phyloP scores from a whole-genome alignment of 92 coral and sea anemone genomes.

The Epizoanthus fatuus region DNA sequence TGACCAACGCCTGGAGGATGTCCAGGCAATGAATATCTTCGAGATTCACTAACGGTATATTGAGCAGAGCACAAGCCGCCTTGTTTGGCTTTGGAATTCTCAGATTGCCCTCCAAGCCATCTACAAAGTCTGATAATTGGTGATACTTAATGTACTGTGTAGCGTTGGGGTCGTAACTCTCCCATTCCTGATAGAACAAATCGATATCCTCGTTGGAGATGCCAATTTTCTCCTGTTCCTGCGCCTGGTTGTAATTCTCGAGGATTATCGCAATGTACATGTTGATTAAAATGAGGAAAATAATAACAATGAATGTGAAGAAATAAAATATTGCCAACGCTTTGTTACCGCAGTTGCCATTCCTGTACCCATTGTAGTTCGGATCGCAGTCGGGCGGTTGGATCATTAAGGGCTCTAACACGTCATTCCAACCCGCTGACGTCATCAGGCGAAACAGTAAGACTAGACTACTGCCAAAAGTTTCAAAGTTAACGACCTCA shows the following conservation, averaged over 20 bases:
- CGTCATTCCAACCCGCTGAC: conserved; percentile 98
- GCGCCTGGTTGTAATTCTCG: conserved; percentile 93
- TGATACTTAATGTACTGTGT: conserved; percentile 87
- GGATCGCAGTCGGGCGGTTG: conserved; percentile 93
- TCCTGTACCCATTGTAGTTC: conserved; percentile 69
- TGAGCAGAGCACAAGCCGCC: conserved; percentile 94
- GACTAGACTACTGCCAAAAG: conserved; percentile 85
- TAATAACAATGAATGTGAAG: conserved; percentile 80
- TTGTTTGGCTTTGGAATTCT: conserved; percentile 87
- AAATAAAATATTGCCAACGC: conserved; percentile 73
- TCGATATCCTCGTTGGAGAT: conserved; percentile 95
- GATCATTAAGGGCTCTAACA: conserved; percentile 91
- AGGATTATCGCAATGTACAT: conserved; percentile 97
- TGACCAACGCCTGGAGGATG: conserved; percentile 92
- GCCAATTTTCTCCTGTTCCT: conserved; percentile 97
- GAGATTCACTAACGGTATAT: conserved; percentile 88
- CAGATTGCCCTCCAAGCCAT: conserved; percentile 84
- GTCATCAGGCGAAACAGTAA: conserved; percentile 95
- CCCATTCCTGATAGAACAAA: conserved; percentile 93
- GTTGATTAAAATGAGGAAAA: conserved; percentile 92
- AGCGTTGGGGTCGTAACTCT: conserved; percentile 86
- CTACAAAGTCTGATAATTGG: conserved; percentile 91
- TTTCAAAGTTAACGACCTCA: conserved; percentile 95
- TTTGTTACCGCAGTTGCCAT: conserved; percentile 91
- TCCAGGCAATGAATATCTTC: conserved; percentile 91